Percentiles rank a stretch among this genome's conserved stretches.
Conservation (phyloP, 2,113 vertebrate genomes). For the Rhinoderma darwinii region DNA sequence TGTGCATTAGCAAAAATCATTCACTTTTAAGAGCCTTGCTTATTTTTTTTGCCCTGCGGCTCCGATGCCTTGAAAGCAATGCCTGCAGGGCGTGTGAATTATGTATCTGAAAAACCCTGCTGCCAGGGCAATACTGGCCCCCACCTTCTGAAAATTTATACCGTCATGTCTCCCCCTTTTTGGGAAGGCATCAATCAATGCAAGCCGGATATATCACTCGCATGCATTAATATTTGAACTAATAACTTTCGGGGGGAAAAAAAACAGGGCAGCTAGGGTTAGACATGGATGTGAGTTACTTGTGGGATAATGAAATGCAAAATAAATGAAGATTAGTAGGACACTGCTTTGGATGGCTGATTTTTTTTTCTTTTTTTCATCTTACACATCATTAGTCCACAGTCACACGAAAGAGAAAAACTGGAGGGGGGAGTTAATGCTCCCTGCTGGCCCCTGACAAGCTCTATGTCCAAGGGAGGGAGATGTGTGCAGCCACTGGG, state of each 20-base stretch:
- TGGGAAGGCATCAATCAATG: constrained; percentile 98
- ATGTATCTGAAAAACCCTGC: constrained; percentile 99
- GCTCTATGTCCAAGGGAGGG: constrained; percentile 82
- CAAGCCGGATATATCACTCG: constrained; percentile 94
- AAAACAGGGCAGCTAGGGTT: constrained; percentile 83
- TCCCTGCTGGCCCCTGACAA: constrained; percentile 91
- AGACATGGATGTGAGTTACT: constrained; percentile 67
- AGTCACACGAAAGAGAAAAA: constrained; percentile 92
- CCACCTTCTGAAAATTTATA: constrained; percentile 97
- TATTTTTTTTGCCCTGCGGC: constrained; percentile 99
- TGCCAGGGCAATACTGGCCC: constrained; percentile 94
- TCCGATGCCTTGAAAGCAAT: constrained; percentile 99
- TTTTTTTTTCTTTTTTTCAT: constrained; percentile 67
- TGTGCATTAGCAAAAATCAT: constrained; percentile 99
- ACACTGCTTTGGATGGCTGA: constrained; percentile 85
- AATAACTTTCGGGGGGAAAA: constrained; percentile 97
- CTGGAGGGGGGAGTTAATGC: constrained; percentile 90
- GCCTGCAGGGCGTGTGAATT: constrained; percentile 99
- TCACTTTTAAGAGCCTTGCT: constrained; percentile 99
- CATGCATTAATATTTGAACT: constrained; percentile 99
- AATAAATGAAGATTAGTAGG: constrained; percentile 98
- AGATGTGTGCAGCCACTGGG: constrained; percentile 89
- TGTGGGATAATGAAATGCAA: constrained; percentile 97
- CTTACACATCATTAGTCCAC: constrained; percentile 95
- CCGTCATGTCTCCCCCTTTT: constrained; percentile 96